Conservation (phyloP, 2,888 invertebrate genomes). For the Zelleria hepariella region DNA sequence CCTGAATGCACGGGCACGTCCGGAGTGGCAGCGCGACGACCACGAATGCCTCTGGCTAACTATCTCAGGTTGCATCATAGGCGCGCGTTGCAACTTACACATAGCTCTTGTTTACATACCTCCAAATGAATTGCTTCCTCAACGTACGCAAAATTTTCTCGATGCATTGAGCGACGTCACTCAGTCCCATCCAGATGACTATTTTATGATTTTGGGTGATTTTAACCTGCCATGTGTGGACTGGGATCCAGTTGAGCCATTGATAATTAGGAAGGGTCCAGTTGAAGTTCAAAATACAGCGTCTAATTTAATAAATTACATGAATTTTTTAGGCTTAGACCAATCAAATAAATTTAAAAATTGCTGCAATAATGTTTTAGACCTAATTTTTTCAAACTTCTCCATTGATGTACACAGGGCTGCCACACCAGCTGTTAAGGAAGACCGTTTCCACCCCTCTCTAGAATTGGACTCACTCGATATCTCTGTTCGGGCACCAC, state of each 20-base stretch:
- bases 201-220: not conserved
- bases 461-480: not conserved
- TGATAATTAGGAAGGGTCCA: not conserved
- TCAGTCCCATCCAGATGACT: not conserved
- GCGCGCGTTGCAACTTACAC: not conserved
- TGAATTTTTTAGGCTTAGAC: not conserved
- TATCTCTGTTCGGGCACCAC: not conserved
- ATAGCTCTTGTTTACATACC: conserved; percentile 1
- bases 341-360: not conserved
- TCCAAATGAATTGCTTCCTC: not conserved
- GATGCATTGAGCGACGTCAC: not conserved
- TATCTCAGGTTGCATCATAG: not conserved
- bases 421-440: not conserved
- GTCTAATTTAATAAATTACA: not conserved
- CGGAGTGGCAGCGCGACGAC: not conserved
- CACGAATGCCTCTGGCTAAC: conserved; percentile 1
- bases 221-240: not conserved
- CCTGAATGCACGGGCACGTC: not conserved
- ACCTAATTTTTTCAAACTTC: conserved; percentile 2
- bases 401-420: not conserved
- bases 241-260: not conserved
- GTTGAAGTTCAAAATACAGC: not conserved
- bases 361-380: not conserved
- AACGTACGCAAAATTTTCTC: not conserved
- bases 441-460: not conserved